Evolutionary conservation across 23 tunicate genomes (phyloP), one percentile per base, ranked within the genome.

Genomic region (Diplosoma virens): DNA sequence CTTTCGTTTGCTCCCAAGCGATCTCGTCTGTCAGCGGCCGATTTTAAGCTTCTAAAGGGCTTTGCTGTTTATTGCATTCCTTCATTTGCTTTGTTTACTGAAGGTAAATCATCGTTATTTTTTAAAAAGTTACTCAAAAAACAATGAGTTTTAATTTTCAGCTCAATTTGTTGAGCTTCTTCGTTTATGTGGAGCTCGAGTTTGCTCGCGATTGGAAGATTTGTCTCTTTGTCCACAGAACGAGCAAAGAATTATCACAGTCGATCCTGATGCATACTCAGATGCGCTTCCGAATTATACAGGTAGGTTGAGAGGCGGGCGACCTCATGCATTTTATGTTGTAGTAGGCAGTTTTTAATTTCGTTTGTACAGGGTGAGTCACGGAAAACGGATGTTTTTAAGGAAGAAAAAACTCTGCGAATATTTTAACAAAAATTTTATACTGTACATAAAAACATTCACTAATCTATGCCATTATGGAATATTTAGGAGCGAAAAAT

Each of bases 141-240:
- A n/a, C n/a, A n/a, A n/a, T n/a, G n/a, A n/a, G n/a, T n/a, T n/a
- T n/a, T 14, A 55, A 11, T 35, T 64, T 63, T 2, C 55, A 85
- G 91, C 84, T 22, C 86, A 87, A 67, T 53, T 75, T 9, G 34
- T 27, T 25, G 84, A 81, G 58, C 58, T 87, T 3, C 66, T 87
- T 41, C 46, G 66, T 30, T 24, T 80, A 4, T 75, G 86, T 59
- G 95, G 95, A 3, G 95, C 95, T 2, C 37, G 54, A n/a, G 95
- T 87, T 0, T 50, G 71, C 1, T 30, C 65, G 23, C 66, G 59
- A 37, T 35, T 64, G 11, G 72, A 59, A 6, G 95, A 81, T 25
- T 60, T 87, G 47, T 18, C 22, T 0, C 30, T 9, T 32, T 63
- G 30, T 61, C 6, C 32, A 3, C 46, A 3, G 24, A 32, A 32